A percentile compares a stretch with the other conserved stretches of the same genome.
These are phyloP conservation scores for Symphodus melops DNA, from an alignment of 2,113 vertebrate species.

Conservation along the genomic window DNA sequence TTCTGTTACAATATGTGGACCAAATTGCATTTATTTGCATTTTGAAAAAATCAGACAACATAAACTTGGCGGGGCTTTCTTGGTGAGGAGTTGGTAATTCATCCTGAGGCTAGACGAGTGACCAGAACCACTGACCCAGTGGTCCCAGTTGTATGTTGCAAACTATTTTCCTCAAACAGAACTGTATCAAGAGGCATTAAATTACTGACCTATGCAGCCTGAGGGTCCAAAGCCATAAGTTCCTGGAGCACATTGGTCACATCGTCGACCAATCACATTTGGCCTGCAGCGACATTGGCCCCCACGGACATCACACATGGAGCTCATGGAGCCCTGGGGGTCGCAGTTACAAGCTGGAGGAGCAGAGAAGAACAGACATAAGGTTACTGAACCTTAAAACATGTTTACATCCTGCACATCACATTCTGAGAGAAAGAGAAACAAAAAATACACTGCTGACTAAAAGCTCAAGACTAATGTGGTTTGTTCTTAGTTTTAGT, in stretches of 20 bases:
- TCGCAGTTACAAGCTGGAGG: constrained; percentile 91
- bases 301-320: constrained; percentile 88
- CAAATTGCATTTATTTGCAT: too few species aligned
- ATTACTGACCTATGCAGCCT: constrained; percentile 89
- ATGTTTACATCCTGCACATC: not conserved
- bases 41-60: too few species aligned
- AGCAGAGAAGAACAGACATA: not conserved
- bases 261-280: constrained; percentile 88
- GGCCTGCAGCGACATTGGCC: constrained; percentile 95
- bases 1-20: too few species aligned
- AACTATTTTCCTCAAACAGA: not conserved
- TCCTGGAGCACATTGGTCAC: constrained; percentile 89
- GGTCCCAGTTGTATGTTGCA: not conserved
- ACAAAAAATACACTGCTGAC: too few species aligned
- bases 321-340: constrained; percentile 92
- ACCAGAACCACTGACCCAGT: too few species aligned
- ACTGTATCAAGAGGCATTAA: not conserved
- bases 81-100: too few species aligned
- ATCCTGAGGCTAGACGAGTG: too few species aligned
- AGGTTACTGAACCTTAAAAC: not conserved
- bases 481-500: too few species aligned
- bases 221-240: constrained; percentile 91
- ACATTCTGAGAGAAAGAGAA: too few species aligned
- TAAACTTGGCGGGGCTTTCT: too few species aligned
- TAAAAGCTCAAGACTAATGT: too few species aligned